Evolutionary conservation across 1,140 invertebrate species (phyloP), one percentile per base, ranked within the genome.

Genomic region (Formica exsecta): DNA sequence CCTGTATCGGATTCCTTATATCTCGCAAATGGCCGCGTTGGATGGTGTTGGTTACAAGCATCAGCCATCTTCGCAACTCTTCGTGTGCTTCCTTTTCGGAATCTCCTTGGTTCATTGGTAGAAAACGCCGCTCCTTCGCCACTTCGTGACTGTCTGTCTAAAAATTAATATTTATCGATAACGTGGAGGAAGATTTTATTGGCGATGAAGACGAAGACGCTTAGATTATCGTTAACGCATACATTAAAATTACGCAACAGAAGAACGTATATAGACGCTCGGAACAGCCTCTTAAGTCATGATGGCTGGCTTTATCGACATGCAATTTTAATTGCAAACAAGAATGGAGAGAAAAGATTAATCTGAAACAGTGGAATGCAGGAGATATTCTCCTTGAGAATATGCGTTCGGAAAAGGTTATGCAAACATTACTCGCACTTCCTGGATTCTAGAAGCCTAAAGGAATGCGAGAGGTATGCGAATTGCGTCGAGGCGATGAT

Each of bases 21-120:
- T 93, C 91, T 91, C 91, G 91, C 92, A 93, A 94, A 94, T 94
- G 93, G 93, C 94, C 89, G 92, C 87, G 80, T 85, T 88, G 87
- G 87, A 88, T 90, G 93, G 93, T 95, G 92, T 95, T 94, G 91
- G 93, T 95, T 95, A 94, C 94, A 92, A 90, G 70, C 77, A 87
- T 92, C 90, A 93, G 92, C 93, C 93, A 93, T 94, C 93, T 93
- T 94, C 93, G 92, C 88, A 91, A 85, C 87, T 89, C 91, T 91
- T 93, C 87, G 83, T 92, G 90, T 91, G 92, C 93, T 92, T 93
- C 92, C 83, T 90, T 87, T 79, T 71, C 89, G 83, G 74, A 64
- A 75, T 65, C 71, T 79, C 11, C 19, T 62, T 19, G 16, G n/a
- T 2, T 16, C 38, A 64, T 77, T 25, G 71, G 4, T 64, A 22